Conservation (phyloP, 2,797 vertebrate species). For the Macropodus opercularis region DNA sequence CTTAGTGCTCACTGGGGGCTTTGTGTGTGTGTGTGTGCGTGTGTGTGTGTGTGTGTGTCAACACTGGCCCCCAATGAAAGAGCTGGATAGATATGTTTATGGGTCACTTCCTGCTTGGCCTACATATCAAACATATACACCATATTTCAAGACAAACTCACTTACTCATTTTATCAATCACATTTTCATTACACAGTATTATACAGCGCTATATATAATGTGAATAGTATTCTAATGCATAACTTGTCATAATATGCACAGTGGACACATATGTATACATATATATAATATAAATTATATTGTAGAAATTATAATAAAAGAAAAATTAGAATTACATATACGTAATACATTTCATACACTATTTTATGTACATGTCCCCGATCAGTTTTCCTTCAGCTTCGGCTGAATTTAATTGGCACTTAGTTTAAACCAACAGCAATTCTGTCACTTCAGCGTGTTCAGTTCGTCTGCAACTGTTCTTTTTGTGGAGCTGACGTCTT, state of each 20-base stretch:
- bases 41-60: constrained; percentile 40
- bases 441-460: neutral
- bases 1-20: constrained; percentile 90
- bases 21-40: constrained; percentile 78
- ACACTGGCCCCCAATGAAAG: constrained; percentile 94
- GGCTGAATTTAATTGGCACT: neutral
- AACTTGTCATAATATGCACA: too few relatives aligned
- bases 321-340: too few relatives aligned
- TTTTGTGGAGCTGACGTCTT: neutral
- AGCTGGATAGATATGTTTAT: constrained; percentile 91
- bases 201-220: too few relatives aligned
- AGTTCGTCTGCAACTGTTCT: neutral
- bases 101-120: constrained; percentile 98
- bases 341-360: too few relatives aligned
- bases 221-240: too few relatives aligned
- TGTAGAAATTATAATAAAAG: too few relatives aligned
- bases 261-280: too few relatives aligned
- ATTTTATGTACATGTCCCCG: too few relatives aligned
- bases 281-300: too few relatives aligned
- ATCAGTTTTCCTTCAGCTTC: too few relatives aligned
- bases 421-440: neutral
- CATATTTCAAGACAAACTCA: constrained; percentile 39
- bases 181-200: constrained; percentile 5
- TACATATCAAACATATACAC: constrained; percentile 76
- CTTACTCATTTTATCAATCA: constrained; percentile 43